These are phyloP conservation scores for Pelagia noctiluca DNA, from an alignment of 30 jellyfish, hydroid and myxozoan species.

Conservation along the genomic window DNA sequence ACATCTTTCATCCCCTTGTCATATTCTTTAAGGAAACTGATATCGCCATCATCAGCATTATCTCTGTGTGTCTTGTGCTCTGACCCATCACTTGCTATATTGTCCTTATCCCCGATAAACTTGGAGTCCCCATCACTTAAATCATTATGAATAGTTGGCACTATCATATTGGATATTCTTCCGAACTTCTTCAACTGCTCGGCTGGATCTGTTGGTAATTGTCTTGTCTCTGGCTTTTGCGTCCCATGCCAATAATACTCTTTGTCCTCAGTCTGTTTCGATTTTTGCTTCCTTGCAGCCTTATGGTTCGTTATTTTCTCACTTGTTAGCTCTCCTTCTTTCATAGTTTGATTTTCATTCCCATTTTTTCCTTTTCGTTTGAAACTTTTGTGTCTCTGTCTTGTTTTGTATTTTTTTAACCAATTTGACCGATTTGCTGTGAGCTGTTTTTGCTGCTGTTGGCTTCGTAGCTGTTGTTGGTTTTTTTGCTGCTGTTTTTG, in stretches of 20 bases:
- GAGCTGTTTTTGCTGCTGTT: too few relatives aligned
- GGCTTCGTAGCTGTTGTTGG: too few relatives aligned
- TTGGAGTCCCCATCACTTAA: conserved; percentile 38
- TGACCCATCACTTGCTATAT: conserved; percentile 59
- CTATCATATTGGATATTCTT: conserved; percentile 41
- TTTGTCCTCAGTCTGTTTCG: conserved; percentile 36
- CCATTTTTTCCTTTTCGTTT: not conserved
- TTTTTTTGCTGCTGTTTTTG: not conserved
- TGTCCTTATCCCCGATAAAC: conserved; percentile 48
- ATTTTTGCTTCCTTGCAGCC: not conserved
- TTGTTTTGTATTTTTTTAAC: not conserved
- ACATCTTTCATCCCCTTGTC: not conserved
- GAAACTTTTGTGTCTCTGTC: not conserved
- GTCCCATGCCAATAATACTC: conserved; percentile 78
- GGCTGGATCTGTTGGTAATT: conserved; percentile 67
- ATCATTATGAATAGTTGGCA: conserved; percentile 33
- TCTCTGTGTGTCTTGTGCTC: conserved; percentile 14
- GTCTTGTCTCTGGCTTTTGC: conserved; percentile 72
- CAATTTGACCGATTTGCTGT: not conserved
- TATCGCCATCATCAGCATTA: conserved; percentile 8
- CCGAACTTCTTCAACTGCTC: conserved; percentile 64
- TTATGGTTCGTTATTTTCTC: not conserved
- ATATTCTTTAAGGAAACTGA: conserved; percentile 12
- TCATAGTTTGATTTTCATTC: conserved; percentile 7
- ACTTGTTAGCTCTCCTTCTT: conserved; percentile 43